Evolutionary conservation across 2,797 vertebrate genomes (phyloP).

Genomic region (Enteromius fasciolatus): DNA sequence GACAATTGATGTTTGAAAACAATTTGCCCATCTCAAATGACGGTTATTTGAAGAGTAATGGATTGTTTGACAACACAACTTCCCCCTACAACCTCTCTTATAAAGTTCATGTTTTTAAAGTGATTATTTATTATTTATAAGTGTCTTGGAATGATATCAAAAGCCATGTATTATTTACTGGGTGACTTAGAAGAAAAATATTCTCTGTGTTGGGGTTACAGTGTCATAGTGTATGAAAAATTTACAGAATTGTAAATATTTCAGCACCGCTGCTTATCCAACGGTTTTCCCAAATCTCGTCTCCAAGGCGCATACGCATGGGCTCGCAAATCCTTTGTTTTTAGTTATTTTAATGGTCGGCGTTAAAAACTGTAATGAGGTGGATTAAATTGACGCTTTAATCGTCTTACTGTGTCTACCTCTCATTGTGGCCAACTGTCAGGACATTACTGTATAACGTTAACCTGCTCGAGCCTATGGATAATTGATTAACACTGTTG

Average conservation of each 20-base stretch:
- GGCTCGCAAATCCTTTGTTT: constrained; percentile 66
- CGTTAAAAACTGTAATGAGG: constrained; percentile 61
- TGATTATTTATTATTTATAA: constrained; percentile 62
- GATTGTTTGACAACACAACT: background rate
- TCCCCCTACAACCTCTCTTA: background rate
- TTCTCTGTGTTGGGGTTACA: constrained; percentile 65
- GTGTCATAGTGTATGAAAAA: constrained; percentile 69
- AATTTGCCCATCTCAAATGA: background rate
- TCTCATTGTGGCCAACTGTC: constrained; percentile 17
- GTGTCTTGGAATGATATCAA: constrained; percentile 66
- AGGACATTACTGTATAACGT: background rate
- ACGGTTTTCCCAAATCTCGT: constrained; percentile 33
- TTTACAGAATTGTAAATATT: constrained; percentile 73
- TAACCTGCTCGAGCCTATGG: background rate
- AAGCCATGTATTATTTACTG: constrained; percentile 68
- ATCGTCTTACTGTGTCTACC: constrained; percentile 51
- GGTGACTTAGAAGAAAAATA: constrained; percentile 59
- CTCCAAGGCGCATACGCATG: constrained; percentile 24
- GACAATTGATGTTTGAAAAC: background rate
- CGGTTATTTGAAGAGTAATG: background rate
- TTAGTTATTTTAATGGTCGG: constrained; percentile 57
- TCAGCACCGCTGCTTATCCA: constrained; percentile 69
- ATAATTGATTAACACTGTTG: constrained; percentile 27
- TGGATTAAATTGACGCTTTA: constrained; percentile 53
- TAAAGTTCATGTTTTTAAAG: background rate